Evolutionary conservation across 1,140 invertebrate species (phyloP).

Genomic region (Drosophila repleta): DNA sequence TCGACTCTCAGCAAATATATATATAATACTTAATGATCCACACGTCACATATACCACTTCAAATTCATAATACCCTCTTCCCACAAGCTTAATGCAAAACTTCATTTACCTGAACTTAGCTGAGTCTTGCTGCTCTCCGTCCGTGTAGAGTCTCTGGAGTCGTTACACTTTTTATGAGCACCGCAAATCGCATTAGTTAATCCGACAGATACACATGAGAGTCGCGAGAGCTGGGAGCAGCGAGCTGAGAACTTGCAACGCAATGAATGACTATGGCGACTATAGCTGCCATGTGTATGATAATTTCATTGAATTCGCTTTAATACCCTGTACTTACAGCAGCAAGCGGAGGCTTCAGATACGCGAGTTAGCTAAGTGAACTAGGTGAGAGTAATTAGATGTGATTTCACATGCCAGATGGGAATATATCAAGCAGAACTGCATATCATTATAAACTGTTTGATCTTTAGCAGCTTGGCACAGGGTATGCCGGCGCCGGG

Average conservation of each 20-base stretch:
- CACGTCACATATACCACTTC: not conserved
- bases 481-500: too few species aligned
- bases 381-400: not conserved
- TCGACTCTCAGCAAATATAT: not conserved
- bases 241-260: constrained; percentile 20
- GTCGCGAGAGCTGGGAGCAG: not conserved
- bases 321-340: constrained; percentile 23
- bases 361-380: not conserved
- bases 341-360: not conserved
- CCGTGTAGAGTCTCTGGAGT: constrained; percentile 50
- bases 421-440: not conserved
- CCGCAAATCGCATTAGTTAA: constrained; percentile 79
- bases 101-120: constrained; percentile 45
- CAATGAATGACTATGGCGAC: constrained; percentile 30
- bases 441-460: not conserved
- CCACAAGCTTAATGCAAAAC: constrained; percentile 19
- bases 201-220: constrained; percentile 72
- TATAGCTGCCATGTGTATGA: constrained; percentile 56
- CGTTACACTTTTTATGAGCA: constrained; percentile 77
- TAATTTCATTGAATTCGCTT: constrained; percentile 73
- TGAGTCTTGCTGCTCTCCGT: too few species aligned
- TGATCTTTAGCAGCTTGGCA: not conserved
- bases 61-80: constrained; percentile 10
- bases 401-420: too few species aligned
- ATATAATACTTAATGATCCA: not conserved